Conservation (phyloP, 1,140 invertebrate genomes). For the Wasmannia auropunctata region DNA sequence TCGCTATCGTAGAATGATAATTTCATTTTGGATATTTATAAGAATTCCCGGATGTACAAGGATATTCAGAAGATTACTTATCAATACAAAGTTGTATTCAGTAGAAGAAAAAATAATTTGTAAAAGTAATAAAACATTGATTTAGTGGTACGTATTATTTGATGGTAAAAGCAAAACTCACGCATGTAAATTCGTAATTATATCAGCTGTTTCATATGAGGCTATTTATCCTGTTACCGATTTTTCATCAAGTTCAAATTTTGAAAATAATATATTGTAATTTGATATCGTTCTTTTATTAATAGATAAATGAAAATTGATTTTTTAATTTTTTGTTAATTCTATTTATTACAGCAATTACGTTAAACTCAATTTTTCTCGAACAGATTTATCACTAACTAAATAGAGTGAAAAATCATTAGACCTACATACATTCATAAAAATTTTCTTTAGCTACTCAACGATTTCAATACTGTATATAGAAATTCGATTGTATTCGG, state of each 20-base stretch:
- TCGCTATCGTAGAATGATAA: constrained; percentile 21
- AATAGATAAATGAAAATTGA: background rate
- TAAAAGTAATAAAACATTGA: background rate
- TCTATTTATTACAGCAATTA: background rate
- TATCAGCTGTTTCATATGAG: background rate
- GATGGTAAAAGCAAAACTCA: background rate
- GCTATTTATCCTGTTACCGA: background rate
- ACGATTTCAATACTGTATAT: no score
- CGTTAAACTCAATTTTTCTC: background rate
- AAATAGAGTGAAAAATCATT: background rate
- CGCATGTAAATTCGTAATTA: background rate
- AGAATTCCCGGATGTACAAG: background rate
- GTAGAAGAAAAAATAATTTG: background rate
- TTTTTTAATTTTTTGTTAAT: background rate
- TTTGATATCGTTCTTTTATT: background rate
- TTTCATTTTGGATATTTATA: constrained; percentile 8
- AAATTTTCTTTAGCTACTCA: background rate
- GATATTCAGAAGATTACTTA: background rate
- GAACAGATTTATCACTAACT: background rate
- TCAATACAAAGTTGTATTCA: background rate
- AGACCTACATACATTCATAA: background rate
- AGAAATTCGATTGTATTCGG: background rate
- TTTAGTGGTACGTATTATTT: background rate
- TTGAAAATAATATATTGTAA: background rate
- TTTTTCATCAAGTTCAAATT: background rate